Evolutionary conservation across 2,888 invertebrate species (phyloP).

Genomic region (Labia minor): DNA sequence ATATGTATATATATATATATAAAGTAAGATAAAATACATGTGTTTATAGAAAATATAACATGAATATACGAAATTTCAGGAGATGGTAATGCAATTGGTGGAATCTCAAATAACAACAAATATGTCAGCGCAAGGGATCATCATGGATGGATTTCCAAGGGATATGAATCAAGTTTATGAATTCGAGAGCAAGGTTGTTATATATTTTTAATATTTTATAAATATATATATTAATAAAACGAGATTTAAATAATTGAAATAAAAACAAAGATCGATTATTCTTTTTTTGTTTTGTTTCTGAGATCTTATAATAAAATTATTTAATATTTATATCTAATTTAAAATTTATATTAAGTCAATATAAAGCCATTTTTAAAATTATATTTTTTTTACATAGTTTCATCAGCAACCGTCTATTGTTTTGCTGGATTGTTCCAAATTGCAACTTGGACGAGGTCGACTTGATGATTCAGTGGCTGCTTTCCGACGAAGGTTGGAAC

Average conservation of each 20-base stretch:
- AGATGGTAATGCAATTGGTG: conserved; percentile 64
- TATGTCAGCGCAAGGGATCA: conserved; percentile 59
- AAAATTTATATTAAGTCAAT: too few relatives aligned
- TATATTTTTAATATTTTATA: conserved; percentile 21
- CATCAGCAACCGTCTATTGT: conserved; percentile 67
- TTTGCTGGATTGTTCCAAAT: conserved; percentile 81
- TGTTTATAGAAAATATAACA: too few relatives aligned
- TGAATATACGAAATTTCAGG: too few relatives aligned
- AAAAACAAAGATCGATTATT: neutral
- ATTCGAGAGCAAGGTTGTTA: conserved; percentile 89
- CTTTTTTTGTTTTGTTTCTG: neutral
- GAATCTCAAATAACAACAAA: conserved; percentile 52
- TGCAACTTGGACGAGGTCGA: conserved; percentile 71
- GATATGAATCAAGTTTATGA: conserved; percentile 76
- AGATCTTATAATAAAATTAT: too few relatives aligned
- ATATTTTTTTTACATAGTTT: too few relatives aligned
- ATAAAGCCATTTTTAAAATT: too few relatives aligned
- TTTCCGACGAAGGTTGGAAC: conserved; percentile 68
- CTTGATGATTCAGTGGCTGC: conserved; percentile 80
- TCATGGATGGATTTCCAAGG: conserved; percentile 90
- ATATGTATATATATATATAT: too few relatives aligned
- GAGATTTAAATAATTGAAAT: conserved; percentile 25
- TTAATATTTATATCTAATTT: too few relatives aligned
- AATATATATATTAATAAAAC: neutral
- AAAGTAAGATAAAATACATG: too few relatives aligned